Conservation (phyloP, 2,888 invertebrate genomes). For the Nipponacmea schrenckii region DNA sequence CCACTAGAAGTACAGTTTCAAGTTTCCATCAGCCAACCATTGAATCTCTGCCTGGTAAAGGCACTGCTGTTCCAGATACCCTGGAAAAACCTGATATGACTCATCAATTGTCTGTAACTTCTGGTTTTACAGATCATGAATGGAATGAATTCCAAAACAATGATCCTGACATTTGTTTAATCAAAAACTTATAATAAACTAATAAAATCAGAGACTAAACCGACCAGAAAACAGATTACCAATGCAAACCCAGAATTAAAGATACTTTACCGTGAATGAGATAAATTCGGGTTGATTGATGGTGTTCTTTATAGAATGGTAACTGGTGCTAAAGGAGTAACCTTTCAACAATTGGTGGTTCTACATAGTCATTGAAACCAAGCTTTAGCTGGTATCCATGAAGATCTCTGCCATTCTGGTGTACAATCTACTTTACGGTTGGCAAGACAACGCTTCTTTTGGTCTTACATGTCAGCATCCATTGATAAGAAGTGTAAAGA, state of each 20-base stretch:
- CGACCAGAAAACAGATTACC: not conserved
- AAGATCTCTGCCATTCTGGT: slow-evolving; percentile 3
- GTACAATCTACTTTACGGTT: not conserved
- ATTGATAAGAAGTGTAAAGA: slow-evolving; percentile 26
- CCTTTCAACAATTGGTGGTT: not conserved
- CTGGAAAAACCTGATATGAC: not conserved
- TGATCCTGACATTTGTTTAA: not conserved
- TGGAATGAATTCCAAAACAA: not conserved
- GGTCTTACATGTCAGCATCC: slow-evolving; percentile 34
- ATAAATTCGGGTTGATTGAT: not conserved
- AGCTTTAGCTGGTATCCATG: not conserved
- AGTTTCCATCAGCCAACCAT: not conserved
- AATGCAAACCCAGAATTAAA: not conserved
- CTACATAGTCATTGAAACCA: not conserved
- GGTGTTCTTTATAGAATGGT: not conserved
- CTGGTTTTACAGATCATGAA: not conserved
- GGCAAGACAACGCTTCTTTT: slow-evolving; percentile 32
- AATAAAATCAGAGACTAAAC: not conserved
- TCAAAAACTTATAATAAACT: too few species aligned
- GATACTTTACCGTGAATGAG: not conserved
- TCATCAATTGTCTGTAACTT: not conserved
- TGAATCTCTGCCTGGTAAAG: not conserved
- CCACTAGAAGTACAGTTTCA: not conserved
- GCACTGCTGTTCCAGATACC: not conserved
- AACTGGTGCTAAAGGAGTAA: not conserved